Conservation (phyloP, 2,888 invertebrate species). For the Thymelicus lineola region DNA sequence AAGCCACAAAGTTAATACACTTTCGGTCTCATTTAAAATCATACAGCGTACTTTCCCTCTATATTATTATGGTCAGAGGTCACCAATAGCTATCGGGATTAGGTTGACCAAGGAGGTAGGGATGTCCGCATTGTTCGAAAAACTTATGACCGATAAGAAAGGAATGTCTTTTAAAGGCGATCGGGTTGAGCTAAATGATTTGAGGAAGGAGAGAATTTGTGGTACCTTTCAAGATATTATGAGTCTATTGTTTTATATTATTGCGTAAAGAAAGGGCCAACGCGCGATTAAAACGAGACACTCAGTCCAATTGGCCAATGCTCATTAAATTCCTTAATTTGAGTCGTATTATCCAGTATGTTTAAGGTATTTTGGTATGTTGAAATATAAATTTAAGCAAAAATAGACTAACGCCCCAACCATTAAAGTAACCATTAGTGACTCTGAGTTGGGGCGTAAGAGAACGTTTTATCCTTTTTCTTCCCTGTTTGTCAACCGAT, state of each 20-base stretch:
- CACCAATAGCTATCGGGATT: neutral
- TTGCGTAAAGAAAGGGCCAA: no score
- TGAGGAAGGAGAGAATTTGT: neutral
- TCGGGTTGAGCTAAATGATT: neutral
- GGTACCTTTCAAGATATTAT: neutral
- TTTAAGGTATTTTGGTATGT: no score
- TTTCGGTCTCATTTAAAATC: neutral
- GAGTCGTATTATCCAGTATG: no score
- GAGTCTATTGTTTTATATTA: neutral
- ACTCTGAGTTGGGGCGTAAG: no score
- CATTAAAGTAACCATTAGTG: no score
- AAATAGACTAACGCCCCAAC: no score
- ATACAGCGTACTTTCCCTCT: neutral
- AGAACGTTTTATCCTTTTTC: no score
- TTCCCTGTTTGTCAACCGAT: no score
- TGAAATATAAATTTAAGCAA: no score
- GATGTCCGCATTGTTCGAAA: slow-evolving; percentile 1
- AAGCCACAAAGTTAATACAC: neutral
- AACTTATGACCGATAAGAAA: neutral
- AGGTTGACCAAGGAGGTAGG: neutral
- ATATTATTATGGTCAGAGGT: neutral
- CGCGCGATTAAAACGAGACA: no score
- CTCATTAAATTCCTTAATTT: no score
- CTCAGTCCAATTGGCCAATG: no score
- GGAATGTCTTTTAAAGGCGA: neutral